These are phyloP conservation scores for Ctenopoma multispine DNA, from an alignment of 2,797 vertebrate species.

Conservation along the genomic window DNA sequence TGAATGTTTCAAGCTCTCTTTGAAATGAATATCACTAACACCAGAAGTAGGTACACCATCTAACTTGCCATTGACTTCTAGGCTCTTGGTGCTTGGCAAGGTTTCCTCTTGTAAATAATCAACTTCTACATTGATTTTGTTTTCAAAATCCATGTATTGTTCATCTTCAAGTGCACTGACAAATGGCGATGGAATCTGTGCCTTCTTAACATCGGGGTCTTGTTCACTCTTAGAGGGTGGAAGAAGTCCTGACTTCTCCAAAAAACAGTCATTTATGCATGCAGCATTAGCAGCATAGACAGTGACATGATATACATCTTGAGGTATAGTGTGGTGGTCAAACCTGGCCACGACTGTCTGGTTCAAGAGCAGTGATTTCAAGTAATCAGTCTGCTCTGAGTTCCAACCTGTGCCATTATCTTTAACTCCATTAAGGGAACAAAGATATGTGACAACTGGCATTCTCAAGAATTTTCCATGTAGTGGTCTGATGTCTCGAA, in stretches of 20 bases:
- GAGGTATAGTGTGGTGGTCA: slow-evolving; percentile 74
- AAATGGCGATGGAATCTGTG: not conserved
- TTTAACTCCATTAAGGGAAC: slow-evolving; percentile 84
- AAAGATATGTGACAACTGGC: slow-evolving; percentile 90
- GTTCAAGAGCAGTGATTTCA: slow-evolving; percentile 85
- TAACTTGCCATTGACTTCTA: slow-evolving; percentile 37
- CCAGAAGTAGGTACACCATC: slow-evolving; percentile 1
- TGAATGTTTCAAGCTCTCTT: slow-evolving; percentile 13
- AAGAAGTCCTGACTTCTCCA: slow-evolving; percentile 46
- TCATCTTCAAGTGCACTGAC: slow-evolving; percentile 15
- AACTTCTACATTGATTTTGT: not conserved
- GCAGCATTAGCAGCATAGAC: slow-evolving; percentile 79
- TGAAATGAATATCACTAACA: not conserved
- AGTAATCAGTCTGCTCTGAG: slow-evolving; percentile 66
- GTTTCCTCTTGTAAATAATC: slow-evolving; percentile 10
- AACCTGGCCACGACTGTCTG: slow-evolving; percentile 83
- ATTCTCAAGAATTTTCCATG: slow-evolving; percentile 85
- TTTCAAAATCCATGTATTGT: slow-evolving; percentile 6
- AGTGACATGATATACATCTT: slow-evolving; percentile 85
- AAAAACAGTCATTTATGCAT: slow-evolving; percentile 84
- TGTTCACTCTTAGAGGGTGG: not conserved
- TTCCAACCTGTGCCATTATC: slow-evolving; percentile 83
- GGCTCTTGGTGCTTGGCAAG: not conserved
- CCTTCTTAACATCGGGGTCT: slow-evolving; percentile 9
- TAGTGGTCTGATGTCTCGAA: slow-evolving; percentile 81